phyloP scores from a whole-genome alignment of 2,113 vertebrate genomes.

The Hystrix cristata region DNA sequence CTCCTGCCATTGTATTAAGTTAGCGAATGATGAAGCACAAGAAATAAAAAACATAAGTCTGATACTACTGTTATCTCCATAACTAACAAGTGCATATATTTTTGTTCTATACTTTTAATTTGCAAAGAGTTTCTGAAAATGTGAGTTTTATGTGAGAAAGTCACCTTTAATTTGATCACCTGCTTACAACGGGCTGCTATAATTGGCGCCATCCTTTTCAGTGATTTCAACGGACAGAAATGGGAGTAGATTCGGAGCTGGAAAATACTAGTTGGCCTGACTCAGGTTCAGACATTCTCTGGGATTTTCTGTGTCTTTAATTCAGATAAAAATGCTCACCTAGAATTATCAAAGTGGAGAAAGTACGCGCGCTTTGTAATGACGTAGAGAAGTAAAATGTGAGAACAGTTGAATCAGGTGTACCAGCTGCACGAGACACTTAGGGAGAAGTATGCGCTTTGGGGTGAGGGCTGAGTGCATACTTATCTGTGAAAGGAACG shows the following conservation, averaged over 20 bases:
- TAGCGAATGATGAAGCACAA: background rate
- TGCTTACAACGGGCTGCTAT: background rate
- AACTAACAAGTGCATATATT: background rate
- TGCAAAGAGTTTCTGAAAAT: background rate
- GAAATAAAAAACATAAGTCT: background rate
- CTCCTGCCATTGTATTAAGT: background rate
- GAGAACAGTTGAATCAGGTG: constrained; percentile 37
- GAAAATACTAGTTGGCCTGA: background rate
- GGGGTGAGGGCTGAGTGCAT: background rate
- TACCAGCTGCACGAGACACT: background rate
- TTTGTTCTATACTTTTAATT: background rate
- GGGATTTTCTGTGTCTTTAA: constrained; percentile 38
- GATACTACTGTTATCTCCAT: background rate
- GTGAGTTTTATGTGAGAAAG: constrained; percentile 1
- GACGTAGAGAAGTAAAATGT: constrained; percentile 42
- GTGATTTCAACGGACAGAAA: constrained; percentile 32
- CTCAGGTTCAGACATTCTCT: background rate
- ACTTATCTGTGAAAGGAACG: background rate
- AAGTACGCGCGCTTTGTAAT: background rate
- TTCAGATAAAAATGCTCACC: constrained; percentile 7
- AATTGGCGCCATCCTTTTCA: constrained; percentile 10
- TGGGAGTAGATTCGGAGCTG: background rate
- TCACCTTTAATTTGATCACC: constrained; percentile 20
- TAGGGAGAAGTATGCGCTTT: background rate
- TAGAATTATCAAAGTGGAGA: constrained; percentile 11